A percentile compares a stretch with the other conserved stretches of the same genome.
These are phyloP conservation scores for Heliconius hortense DNA, from an alignment of 2,888 invertebrate genomes.

Conservation along the genomic window DNA sequence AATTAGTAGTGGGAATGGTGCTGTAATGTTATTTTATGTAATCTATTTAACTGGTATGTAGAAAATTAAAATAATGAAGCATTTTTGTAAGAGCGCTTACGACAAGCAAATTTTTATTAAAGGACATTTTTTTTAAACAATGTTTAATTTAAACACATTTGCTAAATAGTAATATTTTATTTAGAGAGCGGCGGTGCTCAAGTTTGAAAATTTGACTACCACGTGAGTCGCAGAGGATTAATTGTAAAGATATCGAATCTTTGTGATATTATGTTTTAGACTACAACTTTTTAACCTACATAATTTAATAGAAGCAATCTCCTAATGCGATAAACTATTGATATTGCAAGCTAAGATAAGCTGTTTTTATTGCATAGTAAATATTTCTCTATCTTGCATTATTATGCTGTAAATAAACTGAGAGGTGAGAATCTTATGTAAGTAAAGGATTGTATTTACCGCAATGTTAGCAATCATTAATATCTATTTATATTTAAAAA, in stretches of 20 bases:
- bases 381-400: conserved; percentile 8
- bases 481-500: not conserved
- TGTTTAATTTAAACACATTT: too few relatives aligned
- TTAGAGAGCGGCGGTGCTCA: too few relatives aligned
- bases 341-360: not conserved
- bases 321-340: not conserved
- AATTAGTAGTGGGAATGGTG: not conserved
- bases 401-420: not conserved
- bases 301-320: conserved; percentile 1
- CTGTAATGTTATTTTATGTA: not conserved
- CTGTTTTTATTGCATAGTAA: conserved; percentile 2
- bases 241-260: not conserved
- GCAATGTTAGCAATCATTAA: not conserved
- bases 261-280: not conserved
- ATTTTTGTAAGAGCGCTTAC: too few relatives aligned
- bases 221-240: not conserved
- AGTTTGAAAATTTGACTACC: too few relatives aligned
- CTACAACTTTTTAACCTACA: not conserved
- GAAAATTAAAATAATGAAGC: not conserved
- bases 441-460: not conserved
- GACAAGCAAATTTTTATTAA: not conserved
- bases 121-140: not conserved
- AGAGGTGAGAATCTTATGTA: not conserved
- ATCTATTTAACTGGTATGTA: not conserved
- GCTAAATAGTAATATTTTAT: not conserved